phyloP scores from a whole-genome alignment of 1,140 invertebrate species.

The fruit fly (Drosophila melanogaster) region Release_6_plus_ISO1_MT NT_033777.3:21407501-21408000 shows the following conservation, averaged over 20 bases:
- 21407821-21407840: background rate
- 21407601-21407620: background rate
- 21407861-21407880: slow-evolving; percentile 2
- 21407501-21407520: background rate
- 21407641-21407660: background rate
- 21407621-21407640: background rate
- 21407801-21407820: slow-evolving; percentile 4
- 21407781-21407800: background rate
- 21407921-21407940: slow-evolving; percentile 1
- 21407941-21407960: background rate
- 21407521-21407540: background rate
- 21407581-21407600: background rate
- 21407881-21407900: background rate
- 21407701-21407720: background rate
- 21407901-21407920: slow-evolving; percentile 2
- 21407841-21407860: slow-evolving; percentile 11
- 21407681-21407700: background rate
- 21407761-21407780: background rate
- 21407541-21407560: background rate
- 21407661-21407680: slow-evolving; percentile 1
- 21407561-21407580: background rate
- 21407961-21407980: too few species aligned
- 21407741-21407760: background rate
- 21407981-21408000: background rate
- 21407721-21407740: background rate